These are phyloP conservation scores for Shargacucullia verbasci DNA, from an alignment of 2,888 invertebrate species.

Conservation along the genomic window DNA sequence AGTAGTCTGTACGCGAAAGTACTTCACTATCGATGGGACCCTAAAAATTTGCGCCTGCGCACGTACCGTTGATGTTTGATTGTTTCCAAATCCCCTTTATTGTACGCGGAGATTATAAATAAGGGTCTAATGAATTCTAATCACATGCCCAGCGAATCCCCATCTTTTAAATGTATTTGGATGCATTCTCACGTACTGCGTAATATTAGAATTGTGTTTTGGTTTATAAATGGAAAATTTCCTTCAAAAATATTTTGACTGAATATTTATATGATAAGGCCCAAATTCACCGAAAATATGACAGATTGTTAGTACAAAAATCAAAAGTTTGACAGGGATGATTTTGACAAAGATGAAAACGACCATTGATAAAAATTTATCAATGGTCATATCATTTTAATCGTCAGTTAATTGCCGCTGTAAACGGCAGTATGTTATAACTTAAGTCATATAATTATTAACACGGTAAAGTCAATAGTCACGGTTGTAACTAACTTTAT, in stretches of 20 bases:
- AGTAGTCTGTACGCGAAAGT: not conserved
- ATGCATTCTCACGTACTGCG: conserved; percentile 33
- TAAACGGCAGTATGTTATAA: no score
- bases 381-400: no score
- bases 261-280: not conserved
- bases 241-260: conserved; percentile 2
- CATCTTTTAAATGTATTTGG: conserved; percentile 37
- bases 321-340: no score
- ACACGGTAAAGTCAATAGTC: no score
- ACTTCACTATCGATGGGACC: conserved; percentile 3
- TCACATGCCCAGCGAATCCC: conserved; percentile 33
- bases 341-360: no score
- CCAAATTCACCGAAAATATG: no score
- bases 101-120: conserved; percentile 50
- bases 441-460: no score
- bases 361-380: no score
- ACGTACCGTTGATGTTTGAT: conserved; percentile 34
- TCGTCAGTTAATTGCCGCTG: no score
- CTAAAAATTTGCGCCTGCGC: conserved; percentile 25
- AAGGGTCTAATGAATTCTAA: conserved; percentile 40
- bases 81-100: conserved; percentile 44
- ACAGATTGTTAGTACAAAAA: no score
- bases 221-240: conserved; percentile 21
- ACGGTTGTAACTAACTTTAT: no score
- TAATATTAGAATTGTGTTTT: conserved; percentile 17